These are phyloP conservation scores for Amaurobius ferox DNA, from an alignment of 2,888 invertebrate species.

Conservation along the genomic window DNA sequence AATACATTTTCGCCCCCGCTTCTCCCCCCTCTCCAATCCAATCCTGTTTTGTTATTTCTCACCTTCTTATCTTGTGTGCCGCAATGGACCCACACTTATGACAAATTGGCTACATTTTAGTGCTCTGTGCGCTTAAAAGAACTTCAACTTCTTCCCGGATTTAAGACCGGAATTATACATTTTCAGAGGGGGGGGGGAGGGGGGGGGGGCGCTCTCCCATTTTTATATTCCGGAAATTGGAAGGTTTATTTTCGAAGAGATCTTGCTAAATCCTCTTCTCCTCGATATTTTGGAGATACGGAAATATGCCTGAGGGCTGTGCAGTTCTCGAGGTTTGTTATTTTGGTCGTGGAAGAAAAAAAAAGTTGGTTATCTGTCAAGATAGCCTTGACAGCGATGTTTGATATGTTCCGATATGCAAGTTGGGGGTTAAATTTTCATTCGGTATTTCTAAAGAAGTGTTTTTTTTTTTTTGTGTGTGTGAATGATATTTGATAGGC, in stretches of 20 bases:
- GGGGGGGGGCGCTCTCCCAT: too few species aligned
- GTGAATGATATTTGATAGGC: too few species aligned
- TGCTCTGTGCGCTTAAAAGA: not conserved
- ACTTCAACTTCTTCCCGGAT: conserved; percentile 44
- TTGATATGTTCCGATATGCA: not conserved
- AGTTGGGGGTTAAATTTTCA: not conserved
- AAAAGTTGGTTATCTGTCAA: not conserved
- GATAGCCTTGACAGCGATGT: not conserved
- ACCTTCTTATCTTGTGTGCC: conserved; percentile 33
- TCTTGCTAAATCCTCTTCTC: not conserved
- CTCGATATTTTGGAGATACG: not conserved
- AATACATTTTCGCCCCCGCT: not conserved
- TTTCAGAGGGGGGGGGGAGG: too few species aligned
- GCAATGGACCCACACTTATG: conserved; percentile 43
- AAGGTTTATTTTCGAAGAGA: conserved; percentile 4
- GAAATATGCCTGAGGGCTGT: conserved; percentile 1
- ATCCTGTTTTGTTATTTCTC: conserved; percentile 52
- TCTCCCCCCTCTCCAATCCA: conserved; percentile 5
- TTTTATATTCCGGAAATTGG: conserved; percentile 13
- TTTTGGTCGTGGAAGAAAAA: not conserved
- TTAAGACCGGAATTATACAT: conserved; percentile 63
- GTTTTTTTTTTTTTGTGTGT: too few species aligned
- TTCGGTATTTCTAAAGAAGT: not conserved
- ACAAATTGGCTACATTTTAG: conserved; percentile 56
- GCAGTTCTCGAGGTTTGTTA: not conserved